Conservation (phyloP, 1,140 invertebrate species). For the Drosophila sp. region DNA sequence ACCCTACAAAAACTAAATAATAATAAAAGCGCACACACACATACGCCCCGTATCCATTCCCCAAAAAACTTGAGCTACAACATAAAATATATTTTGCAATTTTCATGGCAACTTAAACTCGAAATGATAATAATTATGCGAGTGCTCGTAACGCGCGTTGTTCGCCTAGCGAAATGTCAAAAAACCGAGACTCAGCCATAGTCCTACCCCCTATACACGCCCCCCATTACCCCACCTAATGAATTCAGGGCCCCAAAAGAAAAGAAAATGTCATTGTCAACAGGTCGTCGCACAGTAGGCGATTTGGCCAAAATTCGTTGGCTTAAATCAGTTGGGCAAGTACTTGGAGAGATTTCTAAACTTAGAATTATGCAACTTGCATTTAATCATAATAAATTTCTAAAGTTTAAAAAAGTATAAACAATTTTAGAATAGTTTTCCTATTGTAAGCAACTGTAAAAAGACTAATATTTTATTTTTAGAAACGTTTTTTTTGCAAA, state of each 20-base stretch:
- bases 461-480: too few species aligned
- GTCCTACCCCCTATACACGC: neutral
- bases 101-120: slow-evolving; percentile 12
- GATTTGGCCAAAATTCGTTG: too few species aligned
- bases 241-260: neutral
- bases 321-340: too few species aligned
- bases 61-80: neutral
- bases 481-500: too few species aligned
- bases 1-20: neutral
- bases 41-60: slow-evolving; percentile 4
- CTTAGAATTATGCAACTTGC: too few species aligned
- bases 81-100: slow-evolving; percentile 10
- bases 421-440: too few species aligned
- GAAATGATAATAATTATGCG: slow-evolving; percentile 12
- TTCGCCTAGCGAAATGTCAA: slow-evolving; percentile 1
- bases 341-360: too few species aligned
- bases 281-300: neutral
- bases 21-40: too few species aligned
- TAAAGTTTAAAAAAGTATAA: too few species aligned
- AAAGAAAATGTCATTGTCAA: slow-evolving; percentile 11
- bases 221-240: neutral
- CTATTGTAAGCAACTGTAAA: too few species aligned
- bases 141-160: slow-evolving; percentile 3
- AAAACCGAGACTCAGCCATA: neutral
- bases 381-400: too few species aligned